Percentiles rank a stretch among this genome's conserved stretches.
Evolutionary conservation across 2,797 vertebrate genomes (phyloP).

Genomic region (Peromyscus attwateri): DNA sequence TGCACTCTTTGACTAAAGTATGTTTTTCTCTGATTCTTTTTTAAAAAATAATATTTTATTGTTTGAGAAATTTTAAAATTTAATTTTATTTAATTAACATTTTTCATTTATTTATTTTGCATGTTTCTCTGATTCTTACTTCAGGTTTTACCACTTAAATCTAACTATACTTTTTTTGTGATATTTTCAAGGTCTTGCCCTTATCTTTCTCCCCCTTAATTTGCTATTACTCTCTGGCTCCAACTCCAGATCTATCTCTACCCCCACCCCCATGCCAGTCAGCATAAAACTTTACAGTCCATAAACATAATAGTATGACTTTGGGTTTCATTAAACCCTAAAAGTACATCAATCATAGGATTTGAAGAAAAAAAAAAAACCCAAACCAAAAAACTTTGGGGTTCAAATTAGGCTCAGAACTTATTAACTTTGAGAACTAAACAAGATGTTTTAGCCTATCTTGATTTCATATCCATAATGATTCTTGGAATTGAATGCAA

Average conservation of each 20-base stretch:
- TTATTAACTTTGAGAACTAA: neutral
- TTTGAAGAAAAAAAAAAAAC: neutral
- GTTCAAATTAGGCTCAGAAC: neutral
- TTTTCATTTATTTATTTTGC: too few species aligned
- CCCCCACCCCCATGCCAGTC: too few species aligned
- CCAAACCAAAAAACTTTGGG: neutral
- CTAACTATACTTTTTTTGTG: neutral
- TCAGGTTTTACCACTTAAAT: conserved; percentile 28
- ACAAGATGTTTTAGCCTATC: neutral
- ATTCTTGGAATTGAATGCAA: neutral
- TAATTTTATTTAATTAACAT: too few species aligned
- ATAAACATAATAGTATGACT: neutral
- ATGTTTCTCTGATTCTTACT: neutral
- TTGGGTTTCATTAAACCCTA: conserved; percentile 12
- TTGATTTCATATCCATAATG: neutral
- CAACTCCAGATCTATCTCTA: neutral
- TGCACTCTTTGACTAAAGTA: neutral
- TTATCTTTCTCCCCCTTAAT: neutral
- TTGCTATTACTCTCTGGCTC: neutral
- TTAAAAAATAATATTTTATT: too few species aligned
- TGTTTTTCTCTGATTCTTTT: neutral
- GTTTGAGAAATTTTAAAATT: too few species aligned
- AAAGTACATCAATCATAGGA: neutral
- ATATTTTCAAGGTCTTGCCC: neutral
- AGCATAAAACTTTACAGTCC: neutral